Conservation (phyloP, 2,113 vertebrate species). For the Guaruba guarouba region DNA sequence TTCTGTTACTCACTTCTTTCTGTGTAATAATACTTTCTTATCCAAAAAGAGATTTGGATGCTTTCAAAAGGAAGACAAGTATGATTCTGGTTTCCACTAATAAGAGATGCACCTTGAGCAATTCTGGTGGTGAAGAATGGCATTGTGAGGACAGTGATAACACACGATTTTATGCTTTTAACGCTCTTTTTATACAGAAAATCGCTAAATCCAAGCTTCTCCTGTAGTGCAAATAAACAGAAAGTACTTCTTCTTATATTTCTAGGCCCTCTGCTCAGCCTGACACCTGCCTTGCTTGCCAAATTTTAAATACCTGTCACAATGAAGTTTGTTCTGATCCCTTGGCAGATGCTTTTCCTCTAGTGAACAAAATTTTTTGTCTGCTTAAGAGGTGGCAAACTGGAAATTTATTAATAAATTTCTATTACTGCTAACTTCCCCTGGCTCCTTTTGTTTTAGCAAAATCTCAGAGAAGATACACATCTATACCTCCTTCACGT, state of each 20-base stretch:
- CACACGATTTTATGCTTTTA: neutral
- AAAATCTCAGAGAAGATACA: constrained; percentile 22
- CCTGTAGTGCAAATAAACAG: neutral
- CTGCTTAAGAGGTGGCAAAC: neutral
- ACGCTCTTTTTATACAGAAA: neutral
- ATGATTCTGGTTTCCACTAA: neutral
- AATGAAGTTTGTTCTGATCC: neutral
- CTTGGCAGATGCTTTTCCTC: neutral
- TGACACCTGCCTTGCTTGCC: constrained; percentile 4
- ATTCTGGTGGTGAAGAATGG: neutral
- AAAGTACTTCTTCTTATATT: neutral
- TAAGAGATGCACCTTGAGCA: neutral
- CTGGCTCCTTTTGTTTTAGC: constrained; percentile 7
- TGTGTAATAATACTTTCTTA: neutral
- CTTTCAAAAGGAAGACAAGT: neutral
- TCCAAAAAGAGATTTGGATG: neutral
- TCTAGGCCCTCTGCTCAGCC: neutral
- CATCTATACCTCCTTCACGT: neutral
- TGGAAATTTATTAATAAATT: constrained; percentile 31
- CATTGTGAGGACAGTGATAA: neutral
- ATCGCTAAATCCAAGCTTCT: neutral
- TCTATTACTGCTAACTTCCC: neutral
- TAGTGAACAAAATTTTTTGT: constrained; percentile 18
- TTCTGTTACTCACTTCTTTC: neutral
- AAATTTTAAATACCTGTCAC: constrained; percentile 42